Base-by-base conservation (phyloP, 2,113 vertebrate species). In the Halcyon malimbica region DNA sequence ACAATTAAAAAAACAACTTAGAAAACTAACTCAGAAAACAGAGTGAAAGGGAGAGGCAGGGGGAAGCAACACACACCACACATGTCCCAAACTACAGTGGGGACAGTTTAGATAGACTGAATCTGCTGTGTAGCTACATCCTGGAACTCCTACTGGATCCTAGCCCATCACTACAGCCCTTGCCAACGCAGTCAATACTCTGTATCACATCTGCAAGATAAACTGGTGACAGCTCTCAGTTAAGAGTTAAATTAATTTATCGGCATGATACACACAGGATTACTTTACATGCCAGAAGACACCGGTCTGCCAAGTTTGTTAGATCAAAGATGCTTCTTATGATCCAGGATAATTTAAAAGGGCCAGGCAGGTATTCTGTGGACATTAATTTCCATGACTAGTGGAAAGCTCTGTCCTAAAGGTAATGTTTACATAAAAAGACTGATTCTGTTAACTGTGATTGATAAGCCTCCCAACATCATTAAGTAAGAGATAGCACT, bases 361-460 rank as follows among this genome's bases (percentile, higher is more conserved):
- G 81, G 77, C 73, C 75, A 76, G 81, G 67, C 18, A 94, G 71
- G 68, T 87, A 94, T 62, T 68, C 74, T 50, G 48, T 64, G 51
- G 68, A 57, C 83, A 91, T 35, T 94, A 77, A 94, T 94, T 87
- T 83, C 78, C 70, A 42, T 50, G 56, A 95, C 33, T 84, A 74
- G 35, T 69, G 29, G 68, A 91, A 95, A 93, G 67, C 86, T 89
- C 87, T 78, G 75, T 75, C 90, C 92, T 73, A 48, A 88, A 80
- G 48, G 60, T 57, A 87, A 48, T 87, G 70, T 95, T 96, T 95
- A 95, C 56, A 48, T 6, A 39, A 86, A 79, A 77, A 93, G 65
- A 86, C 67, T 75, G 90, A 95, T 78, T 89, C 83, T 88, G 93
- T 65, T 93, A 90, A 80, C 57, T 67, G n/a, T 95, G 88, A 97